A percentile compares a stretch with the other conserved stretches of the same genome.
phyloP scores from a whole-genome alignment of 2,888 invertebrate species.

The Epirrhoe alternata region DNA sequence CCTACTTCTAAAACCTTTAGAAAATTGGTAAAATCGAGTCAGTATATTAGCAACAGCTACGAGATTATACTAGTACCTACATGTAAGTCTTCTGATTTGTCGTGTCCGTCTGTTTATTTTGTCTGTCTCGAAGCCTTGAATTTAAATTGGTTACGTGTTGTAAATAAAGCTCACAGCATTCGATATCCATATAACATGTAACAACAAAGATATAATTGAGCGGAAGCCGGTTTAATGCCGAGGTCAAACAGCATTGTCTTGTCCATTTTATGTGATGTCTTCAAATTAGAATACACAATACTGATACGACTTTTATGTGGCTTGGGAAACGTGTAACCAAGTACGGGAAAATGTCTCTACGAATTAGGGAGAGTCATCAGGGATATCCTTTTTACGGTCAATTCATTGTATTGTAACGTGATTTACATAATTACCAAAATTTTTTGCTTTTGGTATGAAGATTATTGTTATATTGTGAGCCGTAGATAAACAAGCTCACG shows the following conservation, averaged over 20 bases:
- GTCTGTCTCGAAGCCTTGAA: slow-evolving; percentile 22
- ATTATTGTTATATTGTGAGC: too few relatives aligned
- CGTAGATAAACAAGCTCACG: too few relatives aligned
- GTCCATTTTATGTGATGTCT: slow-evolving; percentile 30
- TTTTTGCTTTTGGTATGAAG: too few relatives aligned
- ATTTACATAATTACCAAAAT: too few relatives aligned
- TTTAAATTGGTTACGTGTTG: slow-evolving; percentile 20
- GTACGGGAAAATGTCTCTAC: too few relatives aligned
- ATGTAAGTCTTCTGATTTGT: not conserved
- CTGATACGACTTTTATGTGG: not conserved
- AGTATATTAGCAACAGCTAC: too few relatives aligned
- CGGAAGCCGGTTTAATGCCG: slow-evolving; percentile 54
- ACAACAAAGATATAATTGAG: slow-evolving; percentile 45
- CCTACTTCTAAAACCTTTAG: too few relatives aligned
- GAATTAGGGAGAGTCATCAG: too few relatives aligned
- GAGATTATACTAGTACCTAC: not conserved
- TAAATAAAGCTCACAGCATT: slow-evolving; percentile 21
- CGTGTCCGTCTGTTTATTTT: slow-evolving; percentile 10
- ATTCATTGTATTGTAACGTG: too few relatives aligned
- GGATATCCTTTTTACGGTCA: too few relatives aligned
- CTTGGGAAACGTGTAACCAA: not conserved
- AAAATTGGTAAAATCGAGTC: too few relatives aligned
- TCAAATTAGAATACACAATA: slow-evolving; percentile 5
- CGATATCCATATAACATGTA: slow-evolving; percentile 40
- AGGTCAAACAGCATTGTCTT: slow-evolving; percentile 49